Conservation (phyloP, 2,888 invertebrate genomes). For the Tenthredo amoena region DNA sequence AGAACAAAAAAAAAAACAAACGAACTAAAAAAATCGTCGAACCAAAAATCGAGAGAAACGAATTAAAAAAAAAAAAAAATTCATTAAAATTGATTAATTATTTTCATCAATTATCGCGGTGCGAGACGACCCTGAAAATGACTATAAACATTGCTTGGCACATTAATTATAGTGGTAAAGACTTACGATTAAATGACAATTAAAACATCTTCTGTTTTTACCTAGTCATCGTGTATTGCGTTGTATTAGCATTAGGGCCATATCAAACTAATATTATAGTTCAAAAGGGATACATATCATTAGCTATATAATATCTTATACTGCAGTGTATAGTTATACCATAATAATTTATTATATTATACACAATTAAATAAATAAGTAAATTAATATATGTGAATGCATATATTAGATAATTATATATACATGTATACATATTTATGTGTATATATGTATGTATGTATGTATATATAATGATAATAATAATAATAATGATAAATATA, state of each 20-base stretch:
- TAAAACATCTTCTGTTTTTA: neutral
- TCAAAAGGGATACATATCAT: slow-evolving; percentile 74
- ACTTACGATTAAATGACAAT: neutral
- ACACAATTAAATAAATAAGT: neutral
- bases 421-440: too few species aligned
- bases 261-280: slow-evolving; percentile 70
- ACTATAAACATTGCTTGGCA: neutral
- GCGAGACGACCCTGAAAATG: neutral
- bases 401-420: too few species aligned
- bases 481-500: slow-evolving; percentile 53
- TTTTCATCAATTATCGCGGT: neutral
- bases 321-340: neutral
- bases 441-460: neutral
- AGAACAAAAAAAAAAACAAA: neutral
- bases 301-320: slow-evolving; percentile 60
- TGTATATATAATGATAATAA: slow-evolving; percentile 49
- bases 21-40: neutral
- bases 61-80: neutral
- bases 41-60: neutral
- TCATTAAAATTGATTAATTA: neutral
- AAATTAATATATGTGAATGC: slow-evolving; percentile 49
- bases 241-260: slow-evolving; percentile 56
- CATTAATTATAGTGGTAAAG: neutral
- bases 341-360: slow-evolving; percentile 11
- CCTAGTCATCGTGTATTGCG: neutral